Conservation (phyloP, 2,888 invertebrate genomes). For the Lordiphosa fenestrarum region DNA sequence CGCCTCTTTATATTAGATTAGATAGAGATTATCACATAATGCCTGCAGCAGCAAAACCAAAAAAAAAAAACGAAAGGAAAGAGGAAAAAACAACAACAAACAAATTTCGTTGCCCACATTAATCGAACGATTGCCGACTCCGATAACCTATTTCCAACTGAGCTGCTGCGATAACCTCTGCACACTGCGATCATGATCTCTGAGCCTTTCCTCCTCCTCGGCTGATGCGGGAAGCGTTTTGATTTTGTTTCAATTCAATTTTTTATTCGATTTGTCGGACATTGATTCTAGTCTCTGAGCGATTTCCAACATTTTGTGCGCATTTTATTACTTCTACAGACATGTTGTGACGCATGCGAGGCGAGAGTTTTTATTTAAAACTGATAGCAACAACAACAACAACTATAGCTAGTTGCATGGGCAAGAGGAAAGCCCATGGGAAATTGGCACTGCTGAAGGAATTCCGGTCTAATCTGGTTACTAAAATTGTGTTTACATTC, state of each 20-base stretch:
- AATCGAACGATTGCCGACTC: conserved; percentile 57
- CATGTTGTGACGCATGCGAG: conserved; percentile 30
- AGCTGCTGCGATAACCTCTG: conserved; percentile 48
- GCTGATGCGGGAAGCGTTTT: conserved; percentile 48
- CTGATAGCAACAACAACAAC: conserved; percentile 5
- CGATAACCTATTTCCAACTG: conserved; percentile 60
- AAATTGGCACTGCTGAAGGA: conserved; percentile 3
- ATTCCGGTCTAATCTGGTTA: conserved; percentile 6
- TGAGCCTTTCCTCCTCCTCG: conserved; percentile 45
- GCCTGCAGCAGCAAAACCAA: too few species aligned
- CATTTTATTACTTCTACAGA: conserved; percentile 38
- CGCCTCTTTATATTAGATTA: background rate
- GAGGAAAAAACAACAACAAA: conserved; percentile 14
- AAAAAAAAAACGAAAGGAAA: too few species aligned
- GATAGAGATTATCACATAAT: background rate
- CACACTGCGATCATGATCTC: conserved; percentile 49
- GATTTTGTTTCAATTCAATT: background rate
- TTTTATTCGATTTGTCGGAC: conserved; percentile 50
- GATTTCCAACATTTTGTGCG: conserved; percentile 20
- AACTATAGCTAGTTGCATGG: background rate
- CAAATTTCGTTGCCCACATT: conserved; percentile 53
- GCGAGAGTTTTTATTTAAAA: background rate
- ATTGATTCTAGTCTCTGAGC: conserved; percentile 41
- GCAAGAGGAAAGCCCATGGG: conserved; percentile 9
- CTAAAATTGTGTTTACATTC: conserved; percentile 4